Evolutionary conservation across 53 echinoderm and acorn worm species (phyloP), one percentile per base, ranked within the genome.

Genomic region (Paelopatides confundens): DNA sequence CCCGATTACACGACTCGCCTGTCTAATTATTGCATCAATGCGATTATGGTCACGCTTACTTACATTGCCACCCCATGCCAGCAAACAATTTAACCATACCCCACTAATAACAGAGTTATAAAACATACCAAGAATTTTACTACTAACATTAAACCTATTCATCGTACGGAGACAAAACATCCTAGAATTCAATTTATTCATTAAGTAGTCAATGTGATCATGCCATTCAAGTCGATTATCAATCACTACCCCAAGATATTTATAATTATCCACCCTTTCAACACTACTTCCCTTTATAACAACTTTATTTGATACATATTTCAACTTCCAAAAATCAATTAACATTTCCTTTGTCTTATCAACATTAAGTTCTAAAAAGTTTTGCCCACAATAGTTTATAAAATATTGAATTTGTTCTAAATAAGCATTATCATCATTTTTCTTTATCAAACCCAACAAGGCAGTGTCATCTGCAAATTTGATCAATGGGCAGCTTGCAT

Each of bases 381-480:
- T 76, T 39, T 43, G 38, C 15, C 31, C 76, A 76, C 76, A 76
- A 12, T 76, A 37, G 39, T 13, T 26, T 6, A 46, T 43, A 36
- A 76, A 76, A 3, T 76, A 15, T 12, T 13, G 9, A 0, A 76
- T 39, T 23, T 76, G 76, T 23, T 76, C 46, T 27, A 37, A 21
- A 10, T 76, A 47, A 8, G 17, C 31, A 39, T 40, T 38, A 36
- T 76, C 76, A 76, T 76, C 48, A 76, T 76, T 43, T 30, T 76
- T 76, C 5, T 9, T 39, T 76, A 85, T 65, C 7, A 65, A 67
- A 17, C 86, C 86, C 7, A 86, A 7, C 4, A 86, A 21, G 29
- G 70, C 71, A 86, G 69, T 86, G 49, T 86, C 86, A 47, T 86
- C 86, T 23, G 86, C 86, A 71, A 86, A 70, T 33, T 70, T 86